Evolutionary conservation across 1,140 invertebrate species (phyloP), one percentile per base, ranked within the genome.

Genomic region (Drosophila rufa): DNA sequence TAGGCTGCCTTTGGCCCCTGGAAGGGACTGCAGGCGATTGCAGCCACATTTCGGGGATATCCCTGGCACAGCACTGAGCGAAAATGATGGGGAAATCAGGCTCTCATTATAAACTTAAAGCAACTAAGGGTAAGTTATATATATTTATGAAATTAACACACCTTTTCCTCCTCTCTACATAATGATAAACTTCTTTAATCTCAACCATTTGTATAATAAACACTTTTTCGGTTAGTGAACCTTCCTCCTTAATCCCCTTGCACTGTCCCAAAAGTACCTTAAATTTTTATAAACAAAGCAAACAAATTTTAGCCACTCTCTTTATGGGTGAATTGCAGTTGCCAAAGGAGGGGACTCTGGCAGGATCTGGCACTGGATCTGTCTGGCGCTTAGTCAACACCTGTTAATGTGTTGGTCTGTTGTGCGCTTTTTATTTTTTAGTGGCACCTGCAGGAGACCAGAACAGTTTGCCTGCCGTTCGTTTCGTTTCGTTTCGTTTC

Each of bases 261-360:
- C 70, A 48, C 8, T 74, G 69, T 48, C 73, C 59, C 69, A 64
- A 77, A 43, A 89, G 81, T 79, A 75, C 64, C 67, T 81, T 79
- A 85, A 81, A 90, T 82, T 89, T 89, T 70, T 90, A 90, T 84
- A 85, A 85, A 90, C 83, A 82, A 79, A 79, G 62, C 82, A 75
- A 82, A 86, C 85, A 90, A 90, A 89, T 89, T 89, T 87, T 33
- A 17, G 42, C 64, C 61, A 58, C 55, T 77, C 55, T 77, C 65
- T 71, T 78, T 70, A 67, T 70, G 68, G 38, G 36, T 55, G n/a
- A 40, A 43, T 42, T 51, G 51, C 33, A 64, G 36, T 47, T 53
- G 27, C 27, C 22, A 4, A 25, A 25, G 22, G 22, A 25, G 22
- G 22, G 22, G 22, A 4, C 22, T 3, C 22, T 25, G 22, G 22